A percentile compares a stretch with the other conserved stretches of the same genome.
phyloP scores from a whole-genome alignment of 2,797 vertebrate species.

The Megaceryle alcyon region DNA sequence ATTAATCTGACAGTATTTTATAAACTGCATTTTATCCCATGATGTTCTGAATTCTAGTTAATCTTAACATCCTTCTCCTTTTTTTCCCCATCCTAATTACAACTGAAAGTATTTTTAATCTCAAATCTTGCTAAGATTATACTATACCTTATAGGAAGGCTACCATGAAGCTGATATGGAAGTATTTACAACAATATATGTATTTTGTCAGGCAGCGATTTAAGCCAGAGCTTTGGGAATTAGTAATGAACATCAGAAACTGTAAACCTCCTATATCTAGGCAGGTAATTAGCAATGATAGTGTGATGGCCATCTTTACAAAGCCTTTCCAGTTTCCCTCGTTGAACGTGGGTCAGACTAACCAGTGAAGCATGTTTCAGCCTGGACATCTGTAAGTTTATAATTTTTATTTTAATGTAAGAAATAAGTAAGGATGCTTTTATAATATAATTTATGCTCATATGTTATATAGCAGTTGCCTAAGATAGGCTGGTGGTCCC shows the following conservation, averaged over 20 bases:
- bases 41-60: background rate
- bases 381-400: background rate
- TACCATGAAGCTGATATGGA: background rate
- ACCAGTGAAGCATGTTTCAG: background rate
- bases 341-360: background rate
- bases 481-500: constrained; percentile 19
- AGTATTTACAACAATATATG: background rate
- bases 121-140: background rate
- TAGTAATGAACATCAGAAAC: background rate
- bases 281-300: background rate
- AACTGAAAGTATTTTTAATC: background rate
- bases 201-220: background rate
- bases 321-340: background rate
- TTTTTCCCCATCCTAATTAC: background rate
- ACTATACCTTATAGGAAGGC: background rate
- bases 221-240: background rate
- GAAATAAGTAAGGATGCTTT: background rate
- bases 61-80: background rate
- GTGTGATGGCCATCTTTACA: background rate
- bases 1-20: background rate
- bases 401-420: background rate
- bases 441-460: background rate
- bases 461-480: background rate
- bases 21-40: background rate
- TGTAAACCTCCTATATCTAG: background rate